phyloP scores from a whole-genome alignment of 2,113 vertebrate species.

The Ictidomys tridecemlineatus region DNA sequence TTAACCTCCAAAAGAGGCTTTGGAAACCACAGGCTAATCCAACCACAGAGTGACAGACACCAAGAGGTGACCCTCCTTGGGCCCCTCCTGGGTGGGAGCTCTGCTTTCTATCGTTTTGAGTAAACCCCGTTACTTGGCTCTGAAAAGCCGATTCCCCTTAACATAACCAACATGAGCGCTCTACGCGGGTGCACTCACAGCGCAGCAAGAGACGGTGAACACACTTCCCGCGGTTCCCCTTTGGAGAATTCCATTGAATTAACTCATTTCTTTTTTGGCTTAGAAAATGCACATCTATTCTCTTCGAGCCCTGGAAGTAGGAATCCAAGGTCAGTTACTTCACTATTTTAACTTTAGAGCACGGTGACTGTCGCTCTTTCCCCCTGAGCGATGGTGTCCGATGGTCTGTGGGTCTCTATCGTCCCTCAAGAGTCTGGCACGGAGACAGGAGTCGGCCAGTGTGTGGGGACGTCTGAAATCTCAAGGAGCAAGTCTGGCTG shows the following conservation, averaged over 20 bases:
- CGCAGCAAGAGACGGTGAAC: background rate
- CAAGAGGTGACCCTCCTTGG: no score
- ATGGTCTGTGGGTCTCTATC: background rate
- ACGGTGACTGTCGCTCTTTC: no score
- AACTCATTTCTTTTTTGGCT: background rate
- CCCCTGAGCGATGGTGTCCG: no score
- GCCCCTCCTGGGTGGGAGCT: no score
- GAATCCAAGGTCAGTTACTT: background rate
- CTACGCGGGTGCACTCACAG: background rate
- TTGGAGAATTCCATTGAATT: background rate
- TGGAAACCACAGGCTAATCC: no score
- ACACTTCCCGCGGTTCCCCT: background rate
- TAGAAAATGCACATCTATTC: background rate
- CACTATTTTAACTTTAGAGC: background rate
- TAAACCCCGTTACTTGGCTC: no score
- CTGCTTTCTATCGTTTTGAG: no score
- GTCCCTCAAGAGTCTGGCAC: background rate
- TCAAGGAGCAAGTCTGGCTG: background rate
- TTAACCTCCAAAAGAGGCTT: no score
- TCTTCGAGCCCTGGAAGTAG: background rate
- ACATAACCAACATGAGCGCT: fast-evolving
- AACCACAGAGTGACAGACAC: no score
- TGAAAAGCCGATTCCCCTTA: no score
- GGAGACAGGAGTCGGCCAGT: no score
- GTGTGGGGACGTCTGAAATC: background rate